A percentile compares a stretch with the other conserved stretches of the same genome.
phyloP scores from a whole-genome alignment of 2,113 vertebrate species.

The Proterorhinus semilunaris region DNA sequence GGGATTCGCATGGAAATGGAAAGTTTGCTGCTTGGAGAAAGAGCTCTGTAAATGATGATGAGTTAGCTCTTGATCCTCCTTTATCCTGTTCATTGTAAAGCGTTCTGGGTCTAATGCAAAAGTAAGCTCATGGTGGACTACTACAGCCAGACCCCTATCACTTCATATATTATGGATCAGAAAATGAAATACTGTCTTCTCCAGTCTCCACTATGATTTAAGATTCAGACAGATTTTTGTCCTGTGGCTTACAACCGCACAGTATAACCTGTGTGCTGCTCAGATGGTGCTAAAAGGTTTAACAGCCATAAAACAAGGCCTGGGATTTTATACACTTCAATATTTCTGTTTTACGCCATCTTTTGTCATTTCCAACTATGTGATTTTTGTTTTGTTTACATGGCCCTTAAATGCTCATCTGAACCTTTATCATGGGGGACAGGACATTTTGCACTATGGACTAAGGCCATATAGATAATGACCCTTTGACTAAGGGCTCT shows the following conservation, averaged over 20 bases:
- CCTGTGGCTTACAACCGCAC: conserved; percentile 18
- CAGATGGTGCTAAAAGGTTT: conserved; percentile 36
- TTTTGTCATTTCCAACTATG: conserved; percentile 23
- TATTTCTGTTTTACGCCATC: conserved; percentile 57
- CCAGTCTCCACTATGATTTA: background rate
- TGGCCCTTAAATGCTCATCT: conserved; percentile 52
- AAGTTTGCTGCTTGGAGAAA: conserved; percentile 60
- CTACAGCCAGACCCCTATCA: conserved; percentile 32
- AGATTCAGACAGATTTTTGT: conserved; percentile 42
- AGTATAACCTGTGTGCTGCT: conserved; percentile 25
- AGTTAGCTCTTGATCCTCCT: conserved; percentile 66
- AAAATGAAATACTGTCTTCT: conserved; percentile 37
- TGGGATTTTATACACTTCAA: conserved; percentile 57
- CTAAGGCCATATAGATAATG: conserved; percentile 50
- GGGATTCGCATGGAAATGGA: conserved; percentile 70
- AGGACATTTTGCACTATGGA: conserved; percentile 47
- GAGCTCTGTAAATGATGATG: conserved; percentile 67
- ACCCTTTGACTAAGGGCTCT: conserved; percentile 51
- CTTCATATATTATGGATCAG: conserved; percentile 27
- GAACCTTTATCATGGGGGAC: conserved; percentile 51
- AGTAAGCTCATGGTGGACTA: conserved; percentile 35
- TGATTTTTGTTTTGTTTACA: conserved; percentile 60
- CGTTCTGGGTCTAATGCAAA: conserved; percentile 51
- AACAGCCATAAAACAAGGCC: conserved; percentile 50
- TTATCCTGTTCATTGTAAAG: conserved; percentile 61